Conservation (phyloP, 1,140 invertebrate genomes). For the Drosophila parabipectinata region DNA sequence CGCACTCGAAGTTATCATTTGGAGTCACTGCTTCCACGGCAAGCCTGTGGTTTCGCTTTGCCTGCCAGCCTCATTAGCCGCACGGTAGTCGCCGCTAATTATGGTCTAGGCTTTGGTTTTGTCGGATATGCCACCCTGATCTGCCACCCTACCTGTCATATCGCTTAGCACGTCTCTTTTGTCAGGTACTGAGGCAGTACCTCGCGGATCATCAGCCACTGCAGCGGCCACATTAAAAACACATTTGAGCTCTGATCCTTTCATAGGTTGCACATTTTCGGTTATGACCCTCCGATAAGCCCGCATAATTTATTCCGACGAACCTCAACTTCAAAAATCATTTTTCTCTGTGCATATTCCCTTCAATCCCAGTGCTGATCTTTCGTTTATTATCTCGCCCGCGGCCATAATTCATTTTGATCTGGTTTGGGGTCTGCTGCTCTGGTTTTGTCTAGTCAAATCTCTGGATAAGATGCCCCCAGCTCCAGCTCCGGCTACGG, state of each 20-base stretch:
- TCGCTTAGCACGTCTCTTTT: constrained; percentile 39
- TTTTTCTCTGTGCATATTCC: constrained; percentile 10
- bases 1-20: constrained; percentile 19
- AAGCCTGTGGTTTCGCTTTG: constrained; percentile 13
- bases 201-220: neutral
- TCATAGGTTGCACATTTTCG: constrained; percentile 34
- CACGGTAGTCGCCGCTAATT: constrained; percentile 60
- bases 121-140: neutral
- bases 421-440: constrained; percentile 39
- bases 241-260: constrained; percentile 41
- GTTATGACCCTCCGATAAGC: constrained; percentile 37
- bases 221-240: constrained; percentile 47
- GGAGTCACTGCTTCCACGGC: neutral
- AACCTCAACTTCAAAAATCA: constrained; percentile 11
- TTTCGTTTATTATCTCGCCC: constrained; percentile 52
- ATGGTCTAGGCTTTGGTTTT: constrained; percentile 32
- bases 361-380: constrained; percentile 27
- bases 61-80: constrained; percentile 50
- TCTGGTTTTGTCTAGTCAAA: constrained; percentile 63
- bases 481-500: constrained; percentile 6
- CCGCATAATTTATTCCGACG: constrained; percentile 26
- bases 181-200: constrained; percentile 16
- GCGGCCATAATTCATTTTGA: constrained; percentile 60
- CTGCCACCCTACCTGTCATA: constrained; percentile 32
- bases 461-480: constrained; percentile 39